Conservation (phyloP, 2,113 vertebrate species). For the Hepsetus odoe region DNA sequence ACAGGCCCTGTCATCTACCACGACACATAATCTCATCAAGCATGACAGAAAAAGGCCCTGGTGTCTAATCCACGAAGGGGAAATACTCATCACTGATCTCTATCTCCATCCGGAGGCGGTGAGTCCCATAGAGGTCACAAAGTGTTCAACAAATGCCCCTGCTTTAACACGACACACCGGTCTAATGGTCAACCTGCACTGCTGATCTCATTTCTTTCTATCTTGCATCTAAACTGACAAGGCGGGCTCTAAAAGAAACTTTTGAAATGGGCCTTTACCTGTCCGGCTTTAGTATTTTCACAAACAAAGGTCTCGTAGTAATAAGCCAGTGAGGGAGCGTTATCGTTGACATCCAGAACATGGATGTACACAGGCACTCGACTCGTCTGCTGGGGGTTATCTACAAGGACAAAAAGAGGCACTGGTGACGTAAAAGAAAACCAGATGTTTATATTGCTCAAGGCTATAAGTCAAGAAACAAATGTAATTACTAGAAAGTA, state of each 20-base stretch:
- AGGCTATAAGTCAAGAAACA: background rate
- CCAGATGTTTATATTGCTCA: background rate
- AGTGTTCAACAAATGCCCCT: conserved; percentile 41
- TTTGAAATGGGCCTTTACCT: conserved; percentile 74
- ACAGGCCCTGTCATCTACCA: conserved; percentile 54
- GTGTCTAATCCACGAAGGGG: conserved; percentile 54
- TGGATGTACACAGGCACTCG: conserved; percentile 86
- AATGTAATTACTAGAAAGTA: background rate
- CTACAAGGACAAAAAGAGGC: conserved; percentile 64
- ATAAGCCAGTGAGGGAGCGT: conserved; percentile 86
- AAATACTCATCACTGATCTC: conserved; percentile 47
- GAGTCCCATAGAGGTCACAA: conserved; percentile 37
- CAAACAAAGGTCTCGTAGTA: conserved; percentile 92
- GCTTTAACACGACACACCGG: conserved; percentile 41
- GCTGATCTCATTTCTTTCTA: conserved; percentile 20
- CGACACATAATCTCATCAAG: conserved; percentile 60
- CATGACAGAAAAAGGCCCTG: conserved; percentile 53
- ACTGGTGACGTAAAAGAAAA: background rate
- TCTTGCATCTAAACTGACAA: conserved; percentile 46
- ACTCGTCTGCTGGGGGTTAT: conserved; percentile 87
- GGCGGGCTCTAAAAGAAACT: conserved; percentile 2
- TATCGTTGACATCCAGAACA: conserved; percentile 93
- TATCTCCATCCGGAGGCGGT: conserved; percentile 46
- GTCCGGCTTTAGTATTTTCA: conserved; percentile 89
- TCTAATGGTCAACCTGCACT: background rate